Evolutionary conservation across 2,888 invertebrate genomes (phyloP).

Genomic region (Uropetala carovei): DNA sequence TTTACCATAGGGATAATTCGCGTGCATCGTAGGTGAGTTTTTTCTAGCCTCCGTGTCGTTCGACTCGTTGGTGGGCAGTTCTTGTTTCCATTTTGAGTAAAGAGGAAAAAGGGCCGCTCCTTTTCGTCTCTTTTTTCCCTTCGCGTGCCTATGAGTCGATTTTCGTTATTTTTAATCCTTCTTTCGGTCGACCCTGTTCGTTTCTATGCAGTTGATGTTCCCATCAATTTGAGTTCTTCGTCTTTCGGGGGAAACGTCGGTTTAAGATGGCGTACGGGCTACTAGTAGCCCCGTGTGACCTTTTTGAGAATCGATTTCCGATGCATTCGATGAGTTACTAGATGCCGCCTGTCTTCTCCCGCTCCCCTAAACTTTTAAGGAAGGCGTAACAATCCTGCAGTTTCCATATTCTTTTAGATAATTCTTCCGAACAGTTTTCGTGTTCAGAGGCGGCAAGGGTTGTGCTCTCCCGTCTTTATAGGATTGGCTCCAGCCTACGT

Average conservation of each 20-base stretch:
- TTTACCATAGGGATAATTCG: background rate
- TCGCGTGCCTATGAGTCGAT: background rate
- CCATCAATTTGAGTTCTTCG: background rate
- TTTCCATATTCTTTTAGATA: background rate
- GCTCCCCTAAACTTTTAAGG: background rate
- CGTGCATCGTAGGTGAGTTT: background rate
- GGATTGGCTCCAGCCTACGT: background rate
- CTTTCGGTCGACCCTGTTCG: background rate
- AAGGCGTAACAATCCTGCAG: background rate
- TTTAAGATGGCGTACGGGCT: background rate
- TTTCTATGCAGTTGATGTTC: background rate
- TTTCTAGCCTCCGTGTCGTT: background rate
- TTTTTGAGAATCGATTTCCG: slow-evolving; percentile 15
- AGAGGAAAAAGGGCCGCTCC: background rate
- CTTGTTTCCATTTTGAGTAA: background rate
- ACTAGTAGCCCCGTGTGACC: background rate
- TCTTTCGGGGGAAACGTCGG: background rate
- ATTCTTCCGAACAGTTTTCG: background rate
- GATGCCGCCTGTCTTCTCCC: background rate
- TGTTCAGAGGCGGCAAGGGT: too few species aligned
- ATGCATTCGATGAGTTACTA: slow-evolving; percentile 6
- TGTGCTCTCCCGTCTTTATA: background rate
- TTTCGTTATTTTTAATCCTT: background rate
- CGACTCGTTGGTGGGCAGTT: background rate
- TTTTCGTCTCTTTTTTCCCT: background rate